These are phyloP conservation scores for Liolophura sinensis DNA, from an alignment of 1,140 invertebrate species.

Conservation along the genomic window DNA sequence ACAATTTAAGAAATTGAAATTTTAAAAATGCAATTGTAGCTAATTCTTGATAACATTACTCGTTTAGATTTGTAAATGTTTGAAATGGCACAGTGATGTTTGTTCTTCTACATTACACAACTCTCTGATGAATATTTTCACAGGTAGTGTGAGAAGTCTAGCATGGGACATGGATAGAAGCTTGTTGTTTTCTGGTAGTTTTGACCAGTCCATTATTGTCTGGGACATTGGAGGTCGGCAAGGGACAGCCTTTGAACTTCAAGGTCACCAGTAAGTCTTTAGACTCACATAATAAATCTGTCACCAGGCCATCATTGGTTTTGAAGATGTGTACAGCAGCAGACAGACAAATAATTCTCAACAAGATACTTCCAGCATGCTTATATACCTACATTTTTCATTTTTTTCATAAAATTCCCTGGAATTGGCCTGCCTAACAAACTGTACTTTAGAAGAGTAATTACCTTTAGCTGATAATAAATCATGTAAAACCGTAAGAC, in stretches of 20 bases:
- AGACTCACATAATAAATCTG: too few relatives aligned
- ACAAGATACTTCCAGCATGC: too few relatives aligned
- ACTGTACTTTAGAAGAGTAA: too few relatives aligned
- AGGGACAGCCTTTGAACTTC: slow-evolving; percentile 96
- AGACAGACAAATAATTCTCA: too few relatives aligned
- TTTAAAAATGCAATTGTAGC: too few relatives aligned
- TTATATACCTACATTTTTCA: too few relatives aligned
- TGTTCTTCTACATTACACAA: not conserved
- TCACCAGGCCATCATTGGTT: too few relatives aligned
- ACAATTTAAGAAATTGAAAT: slow-evolving; percentile 9
- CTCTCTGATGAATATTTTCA: slow-evolving; percentile 16
- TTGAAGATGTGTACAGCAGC: too few relatives aligned
- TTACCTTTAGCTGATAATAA: too few relatives aligned
- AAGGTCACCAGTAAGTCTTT: slow-evolving; percentile 78
- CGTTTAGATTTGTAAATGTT: not conserved
- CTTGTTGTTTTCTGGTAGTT: slow-evolving; percentile 92
- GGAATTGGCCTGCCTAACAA: too few relatives aligned
- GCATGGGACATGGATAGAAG: slow-evolving; percentile 88
- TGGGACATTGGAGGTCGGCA: slow-evolving; percentile 98
- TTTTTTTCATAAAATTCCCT: too few relatives aligned
- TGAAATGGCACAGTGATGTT: not conserved
- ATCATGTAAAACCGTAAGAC: too few relatives aligned
- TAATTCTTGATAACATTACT: not conserved
- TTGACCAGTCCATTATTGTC: slow-evolving; percentile 92
- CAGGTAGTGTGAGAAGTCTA: slow-evolving; percentile 80